Evolutionary conservation across 2,797 vertebrate species (phyloP).

Genomic region (Pantherophis vulpinus): DNA sequence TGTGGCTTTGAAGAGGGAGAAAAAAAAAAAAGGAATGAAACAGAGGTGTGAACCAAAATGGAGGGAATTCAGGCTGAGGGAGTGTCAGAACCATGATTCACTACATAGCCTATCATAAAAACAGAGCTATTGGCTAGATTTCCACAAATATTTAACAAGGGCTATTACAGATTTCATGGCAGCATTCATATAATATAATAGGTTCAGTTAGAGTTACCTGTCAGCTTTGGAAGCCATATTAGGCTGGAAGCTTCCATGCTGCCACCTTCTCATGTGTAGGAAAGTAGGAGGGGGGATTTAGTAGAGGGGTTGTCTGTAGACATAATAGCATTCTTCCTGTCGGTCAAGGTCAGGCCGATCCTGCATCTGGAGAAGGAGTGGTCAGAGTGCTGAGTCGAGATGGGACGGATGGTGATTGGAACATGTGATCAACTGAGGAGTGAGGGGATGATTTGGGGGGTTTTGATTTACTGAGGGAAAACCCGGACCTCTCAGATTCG

Average conservation of each 20-base stretch:
- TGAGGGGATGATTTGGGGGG: rapidly evolving
- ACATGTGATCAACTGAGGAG: too few relatives aligned
- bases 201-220: background rate
- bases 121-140: background rate
- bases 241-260: too few relatives aligned
- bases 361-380: too few relatives aligned
- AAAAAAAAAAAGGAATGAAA: background rate
- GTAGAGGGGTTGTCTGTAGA: too few relatives aligned
- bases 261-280: too few relatives aligned
- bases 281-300: too few relatives aligned
- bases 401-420: too few relatives aligned
- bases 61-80: background rate
- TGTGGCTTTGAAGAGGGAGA: background rate
- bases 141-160: background rate
- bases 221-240: too few relatives aligned
- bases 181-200: background rate
- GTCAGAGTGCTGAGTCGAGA: rapidly evolving
- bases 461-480: too few relatives aligned
- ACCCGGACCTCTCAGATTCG: too few relatives aligned
- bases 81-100: background rate
- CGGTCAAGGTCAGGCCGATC: too few relatives aligned
- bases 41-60: background rate
- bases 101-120: background rate
- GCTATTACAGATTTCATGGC: background rate
- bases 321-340: too few relatives aligned